Conservation (phyloP, 2,888 invertebrate genomes). For the Apodemia mormo region DNA sequence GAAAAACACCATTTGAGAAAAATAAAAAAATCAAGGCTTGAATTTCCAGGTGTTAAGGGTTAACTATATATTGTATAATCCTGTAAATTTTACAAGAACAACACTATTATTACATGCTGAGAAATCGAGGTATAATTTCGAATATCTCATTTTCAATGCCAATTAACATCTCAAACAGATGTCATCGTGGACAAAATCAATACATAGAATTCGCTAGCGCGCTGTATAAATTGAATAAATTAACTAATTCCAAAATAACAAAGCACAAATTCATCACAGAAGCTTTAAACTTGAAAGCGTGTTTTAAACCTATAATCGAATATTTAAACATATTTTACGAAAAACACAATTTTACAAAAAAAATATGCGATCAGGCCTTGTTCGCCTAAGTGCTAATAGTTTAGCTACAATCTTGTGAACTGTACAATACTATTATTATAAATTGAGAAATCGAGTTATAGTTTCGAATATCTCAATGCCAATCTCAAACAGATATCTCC, state of each 20-base stretch:
- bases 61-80: neutral
- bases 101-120: neutral
- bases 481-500: neutral
- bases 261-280: neutral
- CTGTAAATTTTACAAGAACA: neutral
- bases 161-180: neutral
- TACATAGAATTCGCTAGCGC: neutral
- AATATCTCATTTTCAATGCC: neutral
- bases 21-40: too few species aligned
- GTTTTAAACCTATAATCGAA: too few species aligned
- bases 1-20: too few species aligned
- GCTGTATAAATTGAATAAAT: neutral
- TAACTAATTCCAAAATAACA: neutral
- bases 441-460: neutral
- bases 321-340: too few species aligned
- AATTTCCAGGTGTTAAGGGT: too few species aligned
- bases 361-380: too few species aligned
- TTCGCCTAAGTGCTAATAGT: too few species aligned
- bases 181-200: neutral
- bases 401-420: neutral
- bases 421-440: neutral
- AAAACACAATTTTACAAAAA: too few species aligned
- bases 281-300: neutral
- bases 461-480: neutral
- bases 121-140: neutral